These are phyloP conservation scores for Labia minor DNA, from an alignment of 2,888 invertebrate species.

Conservation along the genomic window DNA sequence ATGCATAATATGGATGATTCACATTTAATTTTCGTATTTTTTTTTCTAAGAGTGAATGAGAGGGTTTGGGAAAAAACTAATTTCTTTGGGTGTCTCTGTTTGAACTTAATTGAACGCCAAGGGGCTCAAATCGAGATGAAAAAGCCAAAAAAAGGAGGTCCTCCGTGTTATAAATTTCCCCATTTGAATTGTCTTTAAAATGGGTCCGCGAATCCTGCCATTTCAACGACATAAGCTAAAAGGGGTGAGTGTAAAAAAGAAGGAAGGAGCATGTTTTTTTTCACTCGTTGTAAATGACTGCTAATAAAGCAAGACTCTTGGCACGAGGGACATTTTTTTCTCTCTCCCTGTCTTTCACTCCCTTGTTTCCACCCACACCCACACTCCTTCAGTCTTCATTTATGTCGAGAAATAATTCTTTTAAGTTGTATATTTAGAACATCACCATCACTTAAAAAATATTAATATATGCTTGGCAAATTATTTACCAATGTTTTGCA, in stretches of 20 bases:
- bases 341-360: too few relatives aligned
- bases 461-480: too few relatives aligned
- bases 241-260: constrained; percentile 22
- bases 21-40: neutral
- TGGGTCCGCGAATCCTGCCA: neutral
- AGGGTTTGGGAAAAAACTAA: neutral
- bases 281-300: constrained; percentile 8
- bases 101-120: neutral
- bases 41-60: too few relatives aligned
- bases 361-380: neutral
- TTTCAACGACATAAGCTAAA: constrained; percentile 21
- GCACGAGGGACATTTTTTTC: constrained; percentile 15
- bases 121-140: neutral
- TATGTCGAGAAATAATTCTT: neutral
- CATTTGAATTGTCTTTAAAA: constrained; percentile 13
- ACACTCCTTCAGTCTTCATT: neutral
- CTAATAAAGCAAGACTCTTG: constrained; percentile 1
- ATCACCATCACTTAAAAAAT: too few relatives aligned
- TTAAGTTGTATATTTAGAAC: too few relatives aligned
- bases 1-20: too few relatives aligned
- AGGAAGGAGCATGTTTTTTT: constrained; percentile 16
- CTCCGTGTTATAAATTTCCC: constrained; percentile 1
- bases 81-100: neutral
- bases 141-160: too few relatives aligned
- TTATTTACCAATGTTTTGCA: too few relatives aligned